phyloP scores from a whole-genome alignment of 30 jellyfish, hydroid and myxozoan species.

The Sanderia malayensis region DNA sequence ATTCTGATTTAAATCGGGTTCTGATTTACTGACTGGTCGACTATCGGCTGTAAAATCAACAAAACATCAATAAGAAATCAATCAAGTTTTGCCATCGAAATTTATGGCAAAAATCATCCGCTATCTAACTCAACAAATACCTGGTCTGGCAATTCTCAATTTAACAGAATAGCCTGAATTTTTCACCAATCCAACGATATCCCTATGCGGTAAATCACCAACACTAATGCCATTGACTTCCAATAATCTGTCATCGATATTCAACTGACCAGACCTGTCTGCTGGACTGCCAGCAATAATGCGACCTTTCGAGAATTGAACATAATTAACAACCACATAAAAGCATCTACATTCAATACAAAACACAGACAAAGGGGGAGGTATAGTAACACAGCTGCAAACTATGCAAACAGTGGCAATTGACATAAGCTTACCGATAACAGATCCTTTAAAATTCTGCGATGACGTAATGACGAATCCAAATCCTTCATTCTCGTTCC shows the following conservation, averaged over 20 bases:
- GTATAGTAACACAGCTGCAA: too few species aligned
- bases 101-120: too few species aligned
- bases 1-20: slow-evolving; percentile 24
- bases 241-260: slow-evolving; percentile 74
- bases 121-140: too few species aligned
- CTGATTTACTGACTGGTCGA: slow-evolving; percentile 58
- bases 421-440: slow-evolving; percentile 72
- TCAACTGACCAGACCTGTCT: slow-evolving; percentile 90
- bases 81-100: too few species aligned
- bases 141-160: slow-evolving; percentile 71
- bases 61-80: too few species aligned
- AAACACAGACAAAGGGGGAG: too few species aligned
- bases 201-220: slow-evolving; percentile 72
- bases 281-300: slow-evolving; percentile 95
- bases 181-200: slow-evolving; percentile 90
- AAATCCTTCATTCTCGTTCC: slow-evolving; percentile 93
- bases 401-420: too few species aligned
- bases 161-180: slow-evolving; percentile 76
- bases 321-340: too few species aligned
- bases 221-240: slow-evolving; percentile 87
- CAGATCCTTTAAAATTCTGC: slow-evolving; percentile 79
- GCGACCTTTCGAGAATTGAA: slow-evolving; percentile 88
- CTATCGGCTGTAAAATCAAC: slow-evolving; percentile 39
- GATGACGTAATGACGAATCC: slow-evolving; percentile 98
- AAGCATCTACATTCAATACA: too few species aligned